These are phyloP conservation scores for Gymnopithys bicolor DNA, from an alignment of 2,797 vertebrate genomes.

Conservation along the genomic window DNA sequence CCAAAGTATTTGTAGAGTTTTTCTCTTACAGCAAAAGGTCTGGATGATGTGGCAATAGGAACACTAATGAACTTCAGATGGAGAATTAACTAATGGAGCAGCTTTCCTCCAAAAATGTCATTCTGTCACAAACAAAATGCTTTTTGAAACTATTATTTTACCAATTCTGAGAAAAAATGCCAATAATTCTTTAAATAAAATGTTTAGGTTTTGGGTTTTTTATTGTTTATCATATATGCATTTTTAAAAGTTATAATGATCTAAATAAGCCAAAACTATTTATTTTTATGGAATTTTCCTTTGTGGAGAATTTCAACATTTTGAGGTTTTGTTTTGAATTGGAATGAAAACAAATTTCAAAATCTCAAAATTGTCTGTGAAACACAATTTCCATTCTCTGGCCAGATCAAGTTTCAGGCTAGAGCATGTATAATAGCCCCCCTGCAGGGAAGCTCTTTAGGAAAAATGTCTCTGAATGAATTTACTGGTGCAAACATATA, in stretches of 20 bases:
- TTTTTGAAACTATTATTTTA: background rate
- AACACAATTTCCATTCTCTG: slow-evolving; percentile 65
- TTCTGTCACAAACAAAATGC: slow-evolving; percentile 4
- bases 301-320: slow-evolving; percentile 70
- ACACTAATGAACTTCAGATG: slow-evolving; percentile 44
- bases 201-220: background rate
- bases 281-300: slow-evolving; percentile 64
- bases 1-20: background rate
- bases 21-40: background rate
- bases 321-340: slow-evolving; percentile 66
- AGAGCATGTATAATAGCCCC: slow-evolving; percentile 22
- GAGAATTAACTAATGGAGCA: slow-evolving; percentile 13
- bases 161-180: background rate
- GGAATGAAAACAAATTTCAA: slow-evolving; percentile 72
- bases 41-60: background rate
- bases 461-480: slow-evolving; percentile 23
- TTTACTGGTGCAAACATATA: slow-evolving; percentile 25
- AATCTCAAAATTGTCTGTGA: slow-evolving; percentile 65
- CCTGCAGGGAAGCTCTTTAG: slow-evolving; percentile 51
- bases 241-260: background rate
- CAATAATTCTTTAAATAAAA: background rate
- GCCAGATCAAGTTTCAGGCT: slow-evolving; percentile 43
- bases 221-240: background rate
- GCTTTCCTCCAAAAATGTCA: slow-evolving; percentile 19
- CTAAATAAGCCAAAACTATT: slow-evolving; percentile 30